Evolutionary conservation across 2,888 invertebrate species (phyloP), one percentile per base, ranked within the genome.

Genomic region (Lutraria lutraria): DNA sequence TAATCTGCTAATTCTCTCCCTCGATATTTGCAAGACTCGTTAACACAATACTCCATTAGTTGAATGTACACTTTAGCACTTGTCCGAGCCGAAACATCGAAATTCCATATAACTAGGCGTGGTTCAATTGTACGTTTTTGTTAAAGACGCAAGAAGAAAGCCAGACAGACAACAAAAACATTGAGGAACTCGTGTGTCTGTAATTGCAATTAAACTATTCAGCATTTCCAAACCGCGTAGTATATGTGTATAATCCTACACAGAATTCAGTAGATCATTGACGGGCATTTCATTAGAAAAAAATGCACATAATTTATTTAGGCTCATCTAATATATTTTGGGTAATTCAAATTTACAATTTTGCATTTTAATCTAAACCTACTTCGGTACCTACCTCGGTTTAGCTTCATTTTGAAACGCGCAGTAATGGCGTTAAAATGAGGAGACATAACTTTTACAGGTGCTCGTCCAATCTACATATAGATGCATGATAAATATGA

Each of bases 101-200:
- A 13, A 76, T 31, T 76, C 76, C 76, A 76, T 76, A 76, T 34
- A 31, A 19, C 76, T 76, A 76, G 76, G 76, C 76, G 76, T 76
- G 76, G 76, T 76, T 76, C 29, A 76, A 19, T 31, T 76, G 76
- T 31, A 31, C 3, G 25, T 76, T 76, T 76, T 31, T 76, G 76
- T 76, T 19, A 19, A 34, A 76, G 76, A 76, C 76, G 19, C 76
- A 19, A 76, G 76, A 76, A 76, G 76, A 31, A 34, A 31, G 25
- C 76, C 76, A 76, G 76, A 76, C 76, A 76, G 76, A 76, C 76
- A 76, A 31, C 76, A 76, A 76, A 76, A n/a, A 31, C 76, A 76
- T 76, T 76, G 76, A 76, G 76, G 31, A 76, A 76, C 34, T 19
- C 76, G 76, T 13, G 76, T 34, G 76, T 76, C 76, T 76, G 76